Evolutionary conservation across 2,113 vertebrate genomes (phyloP).

Genomic region (Glaucomys volans): DNA sequence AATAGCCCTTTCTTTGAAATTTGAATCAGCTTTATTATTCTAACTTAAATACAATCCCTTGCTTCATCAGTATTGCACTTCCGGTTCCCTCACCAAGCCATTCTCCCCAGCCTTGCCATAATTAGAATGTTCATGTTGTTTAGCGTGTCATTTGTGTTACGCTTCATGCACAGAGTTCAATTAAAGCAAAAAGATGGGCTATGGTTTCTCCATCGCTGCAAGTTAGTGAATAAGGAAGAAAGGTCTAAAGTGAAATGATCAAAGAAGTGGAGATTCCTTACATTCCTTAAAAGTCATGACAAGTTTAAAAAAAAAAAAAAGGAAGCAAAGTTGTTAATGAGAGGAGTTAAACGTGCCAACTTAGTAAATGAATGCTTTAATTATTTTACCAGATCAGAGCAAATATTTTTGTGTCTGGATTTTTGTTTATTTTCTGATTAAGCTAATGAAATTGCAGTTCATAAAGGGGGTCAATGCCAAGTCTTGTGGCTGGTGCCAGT

Average conservation of each 20-base stretch:
- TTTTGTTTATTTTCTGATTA: neutral
- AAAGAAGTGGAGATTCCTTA: neutral
- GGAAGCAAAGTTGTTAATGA: neutral
- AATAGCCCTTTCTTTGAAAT: no score
- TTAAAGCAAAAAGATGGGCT: neutral
- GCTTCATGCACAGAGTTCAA: neutral
- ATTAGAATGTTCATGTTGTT: no score
- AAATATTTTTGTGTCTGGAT: neutral
- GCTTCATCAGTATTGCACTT: neutral
- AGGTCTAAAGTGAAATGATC: constrained; percentile 7
- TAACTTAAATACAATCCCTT: neutral
- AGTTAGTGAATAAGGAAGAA: neutral
- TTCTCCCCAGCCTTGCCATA: neutral
- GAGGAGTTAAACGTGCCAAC: neutral
- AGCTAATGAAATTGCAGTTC: neutral
- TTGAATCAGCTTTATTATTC: no score
- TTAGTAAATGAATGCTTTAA: neutral
- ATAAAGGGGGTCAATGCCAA: no score
- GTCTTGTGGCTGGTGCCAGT: neutral
- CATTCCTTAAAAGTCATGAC: neutral
- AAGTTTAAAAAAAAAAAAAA: neutral
- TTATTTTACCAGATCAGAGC: neutral
- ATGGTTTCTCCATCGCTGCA: neutral
- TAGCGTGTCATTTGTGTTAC: neutral
- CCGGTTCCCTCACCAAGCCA: neutral